phyloP scores from a whole-genome alignment of 92 coral and sea anemone species.

The Parazoanthus darwini region DNA sequence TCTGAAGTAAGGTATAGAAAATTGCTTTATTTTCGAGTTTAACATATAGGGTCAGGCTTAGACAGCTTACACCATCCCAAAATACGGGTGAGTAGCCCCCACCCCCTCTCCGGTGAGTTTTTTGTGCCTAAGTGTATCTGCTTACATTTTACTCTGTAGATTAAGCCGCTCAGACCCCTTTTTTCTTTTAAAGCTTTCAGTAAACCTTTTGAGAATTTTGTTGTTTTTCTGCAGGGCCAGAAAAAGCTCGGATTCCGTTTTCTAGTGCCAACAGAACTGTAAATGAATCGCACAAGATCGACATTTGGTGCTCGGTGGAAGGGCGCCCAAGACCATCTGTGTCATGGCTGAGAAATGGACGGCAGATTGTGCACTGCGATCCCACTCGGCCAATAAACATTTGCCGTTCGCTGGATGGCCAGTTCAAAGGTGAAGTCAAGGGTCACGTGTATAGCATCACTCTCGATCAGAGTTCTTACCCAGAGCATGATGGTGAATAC shows the following conservation, averaged over 20 bases:
- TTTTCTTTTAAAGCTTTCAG: neutral
- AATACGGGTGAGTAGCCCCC: too few species aligned
- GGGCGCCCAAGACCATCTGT: constrained; percentile 77
- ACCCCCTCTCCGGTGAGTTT: too few species aligned
- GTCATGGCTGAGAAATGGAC: constrained; percentile 64
- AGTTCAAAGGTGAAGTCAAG: neutral
- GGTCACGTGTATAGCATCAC: constrained; percentile 23
- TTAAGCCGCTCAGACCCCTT: neutral
- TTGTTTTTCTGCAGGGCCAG: constrained; percentile 8
- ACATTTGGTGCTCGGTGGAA: constrained; percentile 58
- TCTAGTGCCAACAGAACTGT: constrained; percentile 35
- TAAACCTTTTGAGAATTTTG: neutral
- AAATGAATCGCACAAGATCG: constrained; percentile 42
- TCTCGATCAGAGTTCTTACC: constrained; percentile 15
- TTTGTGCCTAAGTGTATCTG: neutral
- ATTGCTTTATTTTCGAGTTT: too few species aligned
- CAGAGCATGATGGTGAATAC: constrained; percentile 65
- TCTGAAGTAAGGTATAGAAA: too few species aligned
- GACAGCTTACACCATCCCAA: too few species aligned
- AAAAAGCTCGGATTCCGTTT: neutral
- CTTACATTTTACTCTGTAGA: neutral
- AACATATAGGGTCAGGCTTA: too few species aligned
- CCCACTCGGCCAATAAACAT: too few species aligned
- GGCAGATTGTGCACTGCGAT: constrained; percentile 5
- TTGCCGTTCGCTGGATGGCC: too few species aligned